Base-by-base conservation (phyloP, 2,113 vertebrate genomes). In the Shinisaurus crocodilurus region DNA sequence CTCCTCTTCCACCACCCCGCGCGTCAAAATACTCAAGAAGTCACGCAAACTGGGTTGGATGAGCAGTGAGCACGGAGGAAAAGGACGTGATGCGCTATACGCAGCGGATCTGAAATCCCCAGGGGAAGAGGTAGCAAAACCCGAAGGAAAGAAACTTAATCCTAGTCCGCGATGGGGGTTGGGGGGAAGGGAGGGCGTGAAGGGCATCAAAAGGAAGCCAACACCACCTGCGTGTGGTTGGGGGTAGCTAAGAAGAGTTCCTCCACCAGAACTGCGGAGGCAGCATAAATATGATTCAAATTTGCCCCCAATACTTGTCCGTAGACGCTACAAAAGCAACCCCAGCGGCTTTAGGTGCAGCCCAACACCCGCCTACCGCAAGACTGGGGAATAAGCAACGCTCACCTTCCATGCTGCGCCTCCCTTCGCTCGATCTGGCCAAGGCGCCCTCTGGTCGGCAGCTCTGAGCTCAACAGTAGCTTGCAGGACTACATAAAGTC, bases 401-500 rank as follows among this genome's bases (percentile, higher is more conserved):
- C 60, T 63, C 60, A 63, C 60, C 60, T 63, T 63, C 60, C 60
- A 20, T 18, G 32, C 43, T 23, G 20, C 50, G 27, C 4, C 79
- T 5, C 27, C 77, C 13, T 5, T 20, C 29, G 1, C 10, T 6
- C 9, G 32, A 23, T 29, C 32, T 0, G 27, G 6, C 82, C 29
- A 43, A 70, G 0, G 45, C 40, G 29, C 67, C 76, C n/a, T 57
- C 75, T 70, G 23, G 20, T 32, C 23, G 34, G 60, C 86, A n/a
- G 12, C 27, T n/a, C 45, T 77, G 63, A 45, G 25, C 18, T 0
- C 45, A 32, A 12, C 27, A 0, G 23, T 8, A 20, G 60, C n/a
- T 13, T 43, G 85, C 76, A 27, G 10, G 84, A n/a, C 75, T 82
- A 72, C 50, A 90, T 86, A 86, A 81, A 86, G 84, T 43, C 45